A percentile compares a stretch with the other conserved stretches of the same genome.
These are phyloP conservation scores for Caenorhabditis sp. DNA, from an alignment of 2,888 invertebrate species.

Conservation along the genomic window DNA sequence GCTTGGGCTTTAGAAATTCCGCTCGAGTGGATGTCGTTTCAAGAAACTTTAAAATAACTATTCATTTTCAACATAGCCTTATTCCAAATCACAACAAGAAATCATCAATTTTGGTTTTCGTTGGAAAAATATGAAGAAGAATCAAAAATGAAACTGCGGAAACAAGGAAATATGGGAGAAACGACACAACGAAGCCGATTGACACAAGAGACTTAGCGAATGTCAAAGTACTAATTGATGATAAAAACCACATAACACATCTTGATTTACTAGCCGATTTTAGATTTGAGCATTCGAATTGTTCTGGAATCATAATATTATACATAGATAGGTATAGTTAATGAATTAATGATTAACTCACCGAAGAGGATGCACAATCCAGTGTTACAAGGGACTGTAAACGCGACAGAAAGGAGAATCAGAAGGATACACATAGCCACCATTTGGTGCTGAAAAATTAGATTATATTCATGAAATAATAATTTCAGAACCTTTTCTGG, in stretches of 20 bases:
- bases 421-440: constrained; percentile 39
- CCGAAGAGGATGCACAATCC: constrained; percentile 55
- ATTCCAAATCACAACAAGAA: too few relatives aligned
- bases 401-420: constrained; percentile 37
- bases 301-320: too few relatives aligned
- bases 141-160: constrained; percentile 30
- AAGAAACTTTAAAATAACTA: too few relatives aligned
- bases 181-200: constrained; percentile 48
- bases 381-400: constrained; percentile 55
- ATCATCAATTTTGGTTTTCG: too few relatives aligned
- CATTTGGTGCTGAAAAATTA: constrained; percentile 28
- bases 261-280: constrained; percentile 42
- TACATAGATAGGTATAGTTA: too few relatives aligned
- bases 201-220: constrained; percentile 39
- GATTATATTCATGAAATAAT: background rate
- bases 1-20: too few relatives aligned
- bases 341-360: too few relatives aligned
- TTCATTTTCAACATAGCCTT: too few relatives aligned
- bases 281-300: constrained; percentile 44
- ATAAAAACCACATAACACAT: constrained; percentile 55
- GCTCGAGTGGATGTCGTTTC: too few relatives aligned
- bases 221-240: constrained; percentile 54
- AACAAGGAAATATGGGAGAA: constrained; percentile 47
- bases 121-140: constrained; percentile 28
- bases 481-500: constrained; percentile 18